Evolutionary conservation across 2,113 vertebrate genomes (phyloP).

Genomic region (Albula glossodonta): DNA sequence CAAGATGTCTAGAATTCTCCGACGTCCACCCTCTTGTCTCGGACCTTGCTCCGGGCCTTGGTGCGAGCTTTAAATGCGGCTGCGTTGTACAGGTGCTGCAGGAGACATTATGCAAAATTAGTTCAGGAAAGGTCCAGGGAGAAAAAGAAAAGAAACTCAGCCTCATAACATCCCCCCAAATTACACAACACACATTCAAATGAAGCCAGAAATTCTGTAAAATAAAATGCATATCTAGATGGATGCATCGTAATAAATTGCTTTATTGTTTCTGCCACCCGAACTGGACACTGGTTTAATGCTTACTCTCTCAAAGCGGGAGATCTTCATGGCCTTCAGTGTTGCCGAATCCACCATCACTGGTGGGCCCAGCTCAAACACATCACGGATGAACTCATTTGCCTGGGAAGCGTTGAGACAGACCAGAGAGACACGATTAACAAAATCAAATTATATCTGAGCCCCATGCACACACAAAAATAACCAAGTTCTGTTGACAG

Average conservation of each 20-base stretch:
- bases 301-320: slow-evolving; percentile 90
- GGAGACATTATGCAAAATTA: slow-evolving; percentile 32
- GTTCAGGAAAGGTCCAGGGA: not conserved
- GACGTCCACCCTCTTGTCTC: slow-evolving; percentile 94
- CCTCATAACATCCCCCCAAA: too few species aligned
- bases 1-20: slow-evolving; percentile 82
- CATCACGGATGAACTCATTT: slow-evolving; percentile 93
- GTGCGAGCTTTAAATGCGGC: slow-evolving; percentile 96
- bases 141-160: not conserved
- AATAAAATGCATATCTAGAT: too few species aligned
- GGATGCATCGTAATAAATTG: too few species aligned
- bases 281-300: not conserved
- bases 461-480: too few species aligned
- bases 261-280: too few species aligned
- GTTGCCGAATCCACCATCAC: slow-evolving; percentile 86
- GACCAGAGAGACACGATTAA: not conserved
- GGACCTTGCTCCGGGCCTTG: slow-evolving; percentile 93
- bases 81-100: slow-evolving; percentile 93
- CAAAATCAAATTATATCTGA: too few species aligned
- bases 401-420: slow-evolving; percentile 64
- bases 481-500: too few species aligned
- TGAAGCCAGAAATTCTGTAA: too few species aligned
- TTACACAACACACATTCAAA: too few species aligned
- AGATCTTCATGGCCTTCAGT: slow-evolving; percentile 93
- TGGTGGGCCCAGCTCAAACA: slow-evolving; percentile 94